A percentile compares a stretch with the other conserved stretches of the same genome.
phyloP scores from a whole-genome alignment of 2,888 invertebrate species.

The Chymomyza procnemis region DNA sequence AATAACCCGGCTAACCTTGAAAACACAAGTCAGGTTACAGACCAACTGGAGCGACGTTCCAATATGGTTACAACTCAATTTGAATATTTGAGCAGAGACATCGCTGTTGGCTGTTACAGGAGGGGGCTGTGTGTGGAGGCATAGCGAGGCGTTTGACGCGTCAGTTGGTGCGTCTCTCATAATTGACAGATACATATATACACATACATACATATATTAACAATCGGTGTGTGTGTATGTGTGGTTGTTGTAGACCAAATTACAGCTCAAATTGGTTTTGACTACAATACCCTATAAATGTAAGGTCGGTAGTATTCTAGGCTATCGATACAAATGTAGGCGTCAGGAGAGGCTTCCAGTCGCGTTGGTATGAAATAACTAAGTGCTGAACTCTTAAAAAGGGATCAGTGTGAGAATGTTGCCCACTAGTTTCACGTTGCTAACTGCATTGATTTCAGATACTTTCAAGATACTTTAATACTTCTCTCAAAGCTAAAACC shows the following conservation, averaged over 20 bases:
- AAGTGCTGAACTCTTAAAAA: too few species aligned
- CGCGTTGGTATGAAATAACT: too few species aligned
- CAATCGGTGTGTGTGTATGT: not conserved
- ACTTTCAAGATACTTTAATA: too few species aligned
- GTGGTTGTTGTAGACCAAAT: not conserved
- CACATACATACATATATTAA: not conserved
- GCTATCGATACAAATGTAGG: too few species aligned
- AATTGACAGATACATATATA: not conserved
- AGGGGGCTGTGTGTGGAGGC: not conserved
- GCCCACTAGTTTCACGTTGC: too few species aligned
- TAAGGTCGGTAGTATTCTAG: too few species aligned
- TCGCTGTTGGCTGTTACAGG: not conserved
- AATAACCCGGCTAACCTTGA: constrained; percentile 13
- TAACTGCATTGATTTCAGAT: too few species aligned
- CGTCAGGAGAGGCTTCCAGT: too few species aligned
- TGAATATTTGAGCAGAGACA: constrained; percentile 57
- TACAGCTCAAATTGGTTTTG: not conserved
- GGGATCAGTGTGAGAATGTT: too few species aligned
- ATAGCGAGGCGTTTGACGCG: not conserved
- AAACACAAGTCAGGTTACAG: constrained; percentile 17
- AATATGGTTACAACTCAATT: constrained; percentile 56
- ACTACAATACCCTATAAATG: too few species aligned
- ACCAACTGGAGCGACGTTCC: not conserved
- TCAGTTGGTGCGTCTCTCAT: not conserved
- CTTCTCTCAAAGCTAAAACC: too few species aligned